phyloP scores from a whole-genome alignment of 35 echinoderm and acorn worm genomes.

The Nesometra sesokonis region DNA sequence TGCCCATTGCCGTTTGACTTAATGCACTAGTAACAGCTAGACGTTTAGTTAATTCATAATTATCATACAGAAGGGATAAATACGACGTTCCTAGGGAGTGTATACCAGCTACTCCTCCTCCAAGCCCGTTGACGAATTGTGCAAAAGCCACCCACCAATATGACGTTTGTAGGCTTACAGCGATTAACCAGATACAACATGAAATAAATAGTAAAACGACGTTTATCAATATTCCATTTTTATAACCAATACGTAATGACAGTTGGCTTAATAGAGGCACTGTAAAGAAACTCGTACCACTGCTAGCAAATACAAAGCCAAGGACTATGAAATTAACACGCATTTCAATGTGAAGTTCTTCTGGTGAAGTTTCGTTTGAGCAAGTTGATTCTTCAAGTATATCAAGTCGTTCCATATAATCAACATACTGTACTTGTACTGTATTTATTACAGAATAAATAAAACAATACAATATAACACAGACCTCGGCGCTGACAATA shows the following conservation, averaged over 20 bases:
- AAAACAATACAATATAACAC: neutral
- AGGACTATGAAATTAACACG: neutral
- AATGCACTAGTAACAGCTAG: neutral
- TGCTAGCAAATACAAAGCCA: neutral
- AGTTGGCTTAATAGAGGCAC: neutral
- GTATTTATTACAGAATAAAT: neutral
- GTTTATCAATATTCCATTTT: neutral
- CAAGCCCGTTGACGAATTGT: neutral
- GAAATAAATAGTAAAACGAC: neutral
- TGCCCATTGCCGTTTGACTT: neutral
- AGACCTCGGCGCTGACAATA: neutral
- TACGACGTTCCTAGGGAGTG: neutral
- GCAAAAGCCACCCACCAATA: neutral
- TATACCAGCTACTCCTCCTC: neutral
- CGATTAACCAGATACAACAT: neutral
- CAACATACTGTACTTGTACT: neutral
- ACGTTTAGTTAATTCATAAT: neutral
- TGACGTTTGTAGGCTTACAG: neutral
- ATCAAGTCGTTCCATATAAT: neutral
- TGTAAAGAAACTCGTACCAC: neutral
- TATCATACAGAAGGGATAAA: neutral
- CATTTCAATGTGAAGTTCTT: neutral
- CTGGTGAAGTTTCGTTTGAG: neutral
- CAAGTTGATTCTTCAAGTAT: neutral
- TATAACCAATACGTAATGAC: neutral